A percentile compares a stretch with the other conserved stretches of the same genome.
These are phyloP conservation scores for Metacarcinus magister DNA, from an alignment of 2,888 invertebrate genomes.

Conservation along the genomic window DNA sequence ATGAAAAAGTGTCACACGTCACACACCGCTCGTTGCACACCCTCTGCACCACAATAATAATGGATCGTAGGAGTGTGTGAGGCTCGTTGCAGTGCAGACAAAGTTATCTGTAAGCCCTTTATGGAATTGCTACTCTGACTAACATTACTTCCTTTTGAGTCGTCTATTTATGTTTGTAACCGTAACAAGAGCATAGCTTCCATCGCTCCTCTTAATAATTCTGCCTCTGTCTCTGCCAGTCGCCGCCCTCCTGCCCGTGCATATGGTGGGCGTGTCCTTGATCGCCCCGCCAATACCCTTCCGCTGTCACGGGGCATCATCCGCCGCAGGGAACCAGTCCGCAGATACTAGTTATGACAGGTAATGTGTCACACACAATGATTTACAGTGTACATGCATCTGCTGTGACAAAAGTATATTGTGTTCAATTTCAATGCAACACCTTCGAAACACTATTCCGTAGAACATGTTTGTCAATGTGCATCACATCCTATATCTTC, in stretches of 20 bases:
- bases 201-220: too few species aligned
- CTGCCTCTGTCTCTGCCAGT: constrained; percentile 9
- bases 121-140: too few species aligned
- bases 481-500: not conserved
- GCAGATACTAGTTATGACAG: not conserved
- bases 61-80: too few species aligned
- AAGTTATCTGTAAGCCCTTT: too few species aligned
- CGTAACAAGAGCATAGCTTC: not conserved
- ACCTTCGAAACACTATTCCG: not conserved
- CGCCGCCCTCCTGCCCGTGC: constrained; percentile 49
- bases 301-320: constrained; percentile 32
- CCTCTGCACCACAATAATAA: too few species aligned
- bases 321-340: not conserved
- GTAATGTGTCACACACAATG: not conserved
- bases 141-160: too few species aligned
- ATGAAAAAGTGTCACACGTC: too few species aligned
- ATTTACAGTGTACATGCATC: not conserved
- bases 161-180: too few species aligned
- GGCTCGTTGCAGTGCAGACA: too few species aligned
- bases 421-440: not conserved
- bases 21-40: too few species aligned
- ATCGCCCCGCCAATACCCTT: constrained; percentile 63
- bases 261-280: constrained; percentile 59
- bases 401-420: not conserved
- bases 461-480: not conserved